A percentile compares a stretch with the other conserved stretches of the same genome.
phyloP scores from a whole-genome alignment of 2,888 invertebrate species.

The Aspidiotus destructor region DNA sequence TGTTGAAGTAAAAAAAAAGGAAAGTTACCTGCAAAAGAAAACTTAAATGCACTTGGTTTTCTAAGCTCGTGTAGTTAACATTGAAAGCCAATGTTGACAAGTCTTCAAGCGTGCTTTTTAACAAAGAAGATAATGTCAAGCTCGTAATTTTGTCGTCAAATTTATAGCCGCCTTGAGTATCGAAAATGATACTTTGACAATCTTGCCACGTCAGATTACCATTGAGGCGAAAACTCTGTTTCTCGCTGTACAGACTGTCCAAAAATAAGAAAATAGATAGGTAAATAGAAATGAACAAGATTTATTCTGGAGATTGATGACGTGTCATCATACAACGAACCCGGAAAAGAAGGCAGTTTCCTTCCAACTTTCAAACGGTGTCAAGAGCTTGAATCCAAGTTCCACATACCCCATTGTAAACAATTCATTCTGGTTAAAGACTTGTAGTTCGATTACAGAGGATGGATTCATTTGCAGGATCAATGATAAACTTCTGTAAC shows the following conservation, averaged over 20 bases:
- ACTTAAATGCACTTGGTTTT: slow-evolving; percentile 32
- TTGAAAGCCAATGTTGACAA: slow-evolving; percentile 34
- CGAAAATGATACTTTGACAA: slow-evolving; percentile 31
- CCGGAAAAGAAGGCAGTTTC: slow-evolving; percentile 47
- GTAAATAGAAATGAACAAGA: neutral
- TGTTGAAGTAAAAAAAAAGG: slow-evolving; percentile 24
- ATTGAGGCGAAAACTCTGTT: slow-evolving; percentile 32
- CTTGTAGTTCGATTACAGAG: slow-evolving; percentile 51
- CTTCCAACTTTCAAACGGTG: slow-evolving; percentile 52
- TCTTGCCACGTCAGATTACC: slow-evolving; percentile 35
- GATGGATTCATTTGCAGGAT: slow-evolving; percentile 61
- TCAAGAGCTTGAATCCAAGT: slow-evolving; percentile 45
- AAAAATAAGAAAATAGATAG: neutral
- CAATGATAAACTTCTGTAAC: slow-evolving; percentile 11
- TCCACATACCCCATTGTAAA: slow-evolving; percentile 35
- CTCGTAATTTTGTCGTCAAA: slow-evolving; percentile 32
- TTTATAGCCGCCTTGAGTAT: slow-evolving; percentile 33
- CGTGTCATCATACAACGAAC: slow-evolving; percentile 40
- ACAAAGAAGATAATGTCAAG: slow-evolving; percentile 30
- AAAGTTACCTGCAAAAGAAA: slow-evolving; percentile 46
- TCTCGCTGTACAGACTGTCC: slow-evolving; percentile 25
- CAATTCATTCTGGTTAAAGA: slow-evolving; percentile 40
- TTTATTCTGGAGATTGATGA: too few relatives aligned
- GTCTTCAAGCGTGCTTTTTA: slow-evolving; percentile 35
- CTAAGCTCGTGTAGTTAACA: slow-evolving; percentile 33